phyloP scores from a whole-genome alignment of 2,113 vertebrate genomes.

The Lepidothrix coronata region DNA sequence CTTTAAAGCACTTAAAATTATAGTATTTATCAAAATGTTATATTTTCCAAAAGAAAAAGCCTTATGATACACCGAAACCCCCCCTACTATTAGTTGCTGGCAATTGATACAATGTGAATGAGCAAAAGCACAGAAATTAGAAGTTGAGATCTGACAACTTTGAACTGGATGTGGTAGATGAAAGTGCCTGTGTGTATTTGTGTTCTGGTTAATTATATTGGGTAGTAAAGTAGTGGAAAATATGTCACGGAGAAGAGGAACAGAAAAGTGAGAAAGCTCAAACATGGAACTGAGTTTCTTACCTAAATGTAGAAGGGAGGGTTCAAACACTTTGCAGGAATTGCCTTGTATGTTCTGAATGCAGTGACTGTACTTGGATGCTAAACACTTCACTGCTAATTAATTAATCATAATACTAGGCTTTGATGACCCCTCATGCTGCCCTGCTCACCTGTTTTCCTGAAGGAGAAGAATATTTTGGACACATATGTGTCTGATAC shows the following conservation, averaged over 20 bases:
- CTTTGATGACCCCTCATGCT: not conserved
- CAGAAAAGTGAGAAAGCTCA: not conserved
- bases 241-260: not conserved
- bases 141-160: not conserved
- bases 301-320: not conserved
- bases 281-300: not conserved
- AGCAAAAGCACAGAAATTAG: not conserved
- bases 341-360: not conserved
- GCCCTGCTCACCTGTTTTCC: not conserved
- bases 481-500: rapidly evolving
- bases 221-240: not conserved
- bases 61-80: not conserved
- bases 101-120: not conserved
- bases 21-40: not conserved
- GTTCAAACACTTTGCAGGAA: not conserved
- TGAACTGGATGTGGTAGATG: not conserved
- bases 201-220: not conserved
- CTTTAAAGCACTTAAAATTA: conserved; percentile 1
- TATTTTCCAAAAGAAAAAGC: not conserved
- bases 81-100: not conserved
- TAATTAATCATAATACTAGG: not conserved
- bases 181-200: not conserved
- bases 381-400: not conserved
- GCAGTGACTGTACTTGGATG: not conserved
- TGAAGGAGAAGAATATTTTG: not conserved